Evolutionary conservation across 2,888 invertebrate species (phyloP), one percentile per base, ranked within the genome.

Genomic region (Eupithecia pulchellata): DNA sequence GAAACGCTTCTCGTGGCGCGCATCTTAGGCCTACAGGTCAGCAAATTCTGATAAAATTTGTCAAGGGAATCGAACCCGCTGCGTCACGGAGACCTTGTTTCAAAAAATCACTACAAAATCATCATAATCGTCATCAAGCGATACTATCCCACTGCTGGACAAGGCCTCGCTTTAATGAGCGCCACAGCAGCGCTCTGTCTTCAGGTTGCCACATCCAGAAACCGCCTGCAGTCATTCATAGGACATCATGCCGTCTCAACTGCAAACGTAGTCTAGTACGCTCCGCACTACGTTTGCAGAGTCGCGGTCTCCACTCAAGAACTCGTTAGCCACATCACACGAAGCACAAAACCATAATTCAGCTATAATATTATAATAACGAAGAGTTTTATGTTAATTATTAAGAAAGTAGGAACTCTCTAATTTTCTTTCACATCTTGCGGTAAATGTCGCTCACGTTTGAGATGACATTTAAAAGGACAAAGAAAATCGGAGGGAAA

Each of bases 371-470:
- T 52, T 25, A 52, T 25, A 25, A 52, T 25, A 52, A 47, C 52
- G n/a, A n/a, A n/a, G n/a, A n/a, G n/a, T n/a, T n/a, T n/a, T n/a
- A n/a, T 52, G 52, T 25, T 52, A 52, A 52, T 52, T 52, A 52
- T 1, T 25, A 52, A 1, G 52, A 52, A 52, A 52, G 20, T 52
- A 52, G 52, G 52, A 52, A 52, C 52, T 52, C 9, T 9, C 20
- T 20, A 11, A 52, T 52, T 52, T 11, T 13, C 52, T 52, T 52
- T 52, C 52, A 25, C 25, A 52, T 52, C 52, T 52, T 25, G 52
- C 52, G 52, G 52, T 52, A 11, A 13, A 52, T 52, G 52, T 25
- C 52, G 25, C 52, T 52, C 52, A 52, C 52, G 52, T 52, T 52
- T 13, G 25, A 52, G 25, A 52, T 52, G 25, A 52, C 25, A 52